Evolutionary conservation across 2,113 vertebrate species (phyloP), one percentile per base, ranked within the genome.

Genomic region (Romanogobio albipinnatus): DNA sequence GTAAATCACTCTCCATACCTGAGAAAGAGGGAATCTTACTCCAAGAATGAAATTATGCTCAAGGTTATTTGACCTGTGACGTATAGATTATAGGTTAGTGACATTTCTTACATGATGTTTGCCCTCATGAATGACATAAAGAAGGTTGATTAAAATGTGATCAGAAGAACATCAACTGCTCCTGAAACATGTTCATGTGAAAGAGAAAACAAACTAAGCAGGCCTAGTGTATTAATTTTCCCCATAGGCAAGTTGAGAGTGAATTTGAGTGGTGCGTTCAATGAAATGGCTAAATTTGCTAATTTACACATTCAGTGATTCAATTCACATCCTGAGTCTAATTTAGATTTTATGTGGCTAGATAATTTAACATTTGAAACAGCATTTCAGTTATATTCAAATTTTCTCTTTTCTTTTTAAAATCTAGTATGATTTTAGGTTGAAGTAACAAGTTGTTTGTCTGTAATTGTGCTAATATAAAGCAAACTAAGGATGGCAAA

Each of bases 181-280:
- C 11, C 22, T 73, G 70, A 47, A 24, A 49, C 22, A 26, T 14
- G 13, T 49, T 49, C n/a, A 22, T 24, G 22, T 47, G n/a, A 13
- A 56, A 56, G 7, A 56, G 17, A 56, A 56, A 56, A 56, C 51
- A 56, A 73, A 47, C 70, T 24, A 73, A 45, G 22, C 43, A 74
- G 43, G 70, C 43, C 36, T 43, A 43, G 22, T 70, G 66, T 26
- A 47, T 13, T 4, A 4, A 56, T 80, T 56, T 73, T 73, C 19
- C 19, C 45, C 33, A 22, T 53, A 14, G 74, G 81, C 43, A 49
- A 15, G 26, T 19, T 33, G 22, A 49, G 45, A 39, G 51, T 26
- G 62, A 79, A 79, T 77, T 15, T 22, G 33, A 70, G 17, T 76
- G 33, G n/a, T 66, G 22, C 29, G 47, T 33, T 64, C 62, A 83